Percentiles rank a stretch among this genome's conserved stretches.
Conservation (phyloP, 2,888 invertebrate species). For the Archips xylosteana region DNA sequence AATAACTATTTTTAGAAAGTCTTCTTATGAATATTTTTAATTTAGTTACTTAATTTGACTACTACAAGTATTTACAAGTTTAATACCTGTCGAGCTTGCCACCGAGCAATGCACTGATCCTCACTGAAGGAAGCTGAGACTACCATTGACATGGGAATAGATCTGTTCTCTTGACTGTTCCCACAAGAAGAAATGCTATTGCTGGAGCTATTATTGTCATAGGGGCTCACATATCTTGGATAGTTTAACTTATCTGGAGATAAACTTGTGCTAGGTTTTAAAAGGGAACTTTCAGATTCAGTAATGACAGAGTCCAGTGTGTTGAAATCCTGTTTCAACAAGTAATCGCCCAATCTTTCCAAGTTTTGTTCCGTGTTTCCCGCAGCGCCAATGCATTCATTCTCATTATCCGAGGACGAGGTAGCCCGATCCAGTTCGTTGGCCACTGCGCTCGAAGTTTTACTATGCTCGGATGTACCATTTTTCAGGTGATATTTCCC, state of each 20-base stretch:
- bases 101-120: constrained; percentile 78
- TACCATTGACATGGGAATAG: constrained; percentile 59
- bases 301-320: constrained; percentile 65
- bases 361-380: constrained; percentile 70
- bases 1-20: no score
- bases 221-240: constrained; percentile 68
- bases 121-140: constrained; percentile 61
- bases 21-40: no score
- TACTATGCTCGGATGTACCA: constrained; percentile 56
- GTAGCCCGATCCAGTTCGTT: constrained; percentile 52
- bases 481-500: constrained; percentile 87
- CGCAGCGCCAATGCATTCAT: constrained; percentile 54
- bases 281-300: constrained; percentile 58
- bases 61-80: neutral
- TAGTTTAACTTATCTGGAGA: constrained; percentile 60
- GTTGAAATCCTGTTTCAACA: constrained; percentile 71
- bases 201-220: constrained; percentile 52
- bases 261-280: constrained; percentile 60
- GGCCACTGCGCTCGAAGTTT: constrained; percentile 45
- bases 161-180: constrained; percentile 49
- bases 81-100: constrained; percentile 88
- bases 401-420: constrained; percentile 56
- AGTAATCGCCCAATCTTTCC: constrained; percentile 71
- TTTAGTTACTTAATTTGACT: no score
- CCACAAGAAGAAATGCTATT: constrained; percentile 47